phyloP scores from a whole-genome alignment of 2,888 invertebrate genomes.

The Lypha dubia region DNA sequence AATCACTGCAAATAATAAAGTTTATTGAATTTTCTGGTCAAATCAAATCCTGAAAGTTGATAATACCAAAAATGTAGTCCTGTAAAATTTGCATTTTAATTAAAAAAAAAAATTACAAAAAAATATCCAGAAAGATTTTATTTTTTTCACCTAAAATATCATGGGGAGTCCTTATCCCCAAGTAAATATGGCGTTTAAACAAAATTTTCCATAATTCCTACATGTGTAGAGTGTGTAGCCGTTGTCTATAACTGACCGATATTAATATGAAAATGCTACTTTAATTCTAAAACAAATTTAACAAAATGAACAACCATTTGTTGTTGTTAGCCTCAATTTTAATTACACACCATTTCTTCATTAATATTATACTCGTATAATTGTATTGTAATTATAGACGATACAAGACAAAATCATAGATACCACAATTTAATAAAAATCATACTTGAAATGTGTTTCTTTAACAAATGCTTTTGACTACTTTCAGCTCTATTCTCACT shows the following conservation, averaged over 20 bases:
- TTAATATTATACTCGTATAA: constrained; percentile 25
- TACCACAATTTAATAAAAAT: constrained; percentile 37
- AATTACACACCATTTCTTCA: constrained; percentile 1
- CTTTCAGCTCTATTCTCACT: not conserved
- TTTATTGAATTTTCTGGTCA: too few species aligned
- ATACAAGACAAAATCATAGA: constrained; percentile 1
- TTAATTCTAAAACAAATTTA: not conserved
- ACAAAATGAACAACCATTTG: not conserved
- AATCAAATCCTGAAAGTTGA: too few species aligned
- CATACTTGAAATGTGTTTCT: constrained; percentile 27
- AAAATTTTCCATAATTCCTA: too few species aligned
- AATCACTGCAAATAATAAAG: too few species aligned
- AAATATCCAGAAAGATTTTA: too few species aligned
- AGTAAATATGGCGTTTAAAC: too few species aligned
- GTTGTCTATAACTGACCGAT: not conserved
- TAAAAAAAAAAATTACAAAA: too few species aligned
- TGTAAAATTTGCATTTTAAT: too few species aligned
- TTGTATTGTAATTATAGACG: constrained; percentile 44
- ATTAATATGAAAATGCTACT: not conserved
- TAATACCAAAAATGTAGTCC: too few species aligned
- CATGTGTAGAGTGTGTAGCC: not conserved
- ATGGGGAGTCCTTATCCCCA: too few species aligned
- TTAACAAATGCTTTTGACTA: constrained; percentile 13
- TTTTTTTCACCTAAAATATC: too few species aligned
- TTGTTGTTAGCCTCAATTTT: constrained; percentile 39